phyloP scores from a whole-genome alignment of 1,140 invertebrate species.

The Calliphora vicina region DNA sequence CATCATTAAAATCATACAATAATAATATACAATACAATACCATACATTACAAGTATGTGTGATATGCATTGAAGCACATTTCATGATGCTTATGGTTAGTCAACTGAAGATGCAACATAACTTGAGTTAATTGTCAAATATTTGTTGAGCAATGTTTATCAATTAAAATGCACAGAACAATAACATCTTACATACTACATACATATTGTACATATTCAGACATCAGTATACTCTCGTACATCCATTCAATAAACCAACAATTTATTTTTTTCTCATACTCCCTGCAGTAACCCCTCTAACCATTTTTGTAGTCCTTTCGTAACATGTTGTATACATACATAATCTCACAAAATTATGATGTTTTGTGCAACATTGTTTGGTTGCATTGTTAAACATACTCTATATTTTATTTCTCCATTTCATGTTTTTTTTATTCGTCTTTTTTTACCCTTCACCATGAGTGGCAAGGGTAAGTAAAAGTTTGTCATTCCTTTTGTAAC shows the following conservation, averaged over 20 bases:
- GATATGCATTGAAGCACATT: background rate
- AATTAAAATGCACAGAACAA: conserved; percentile 16
- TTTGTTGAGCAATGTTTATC: conserved; percentile 32
- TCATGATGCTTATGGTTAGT: conserved; percentile 4
- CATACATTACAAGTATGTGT: background rate
- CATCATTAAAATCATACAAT: background rate
- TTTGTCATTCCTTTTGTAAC: too few species aligned
- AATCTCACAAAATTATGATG: conserved; percentile 9
- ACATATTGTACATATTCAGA: background rate
- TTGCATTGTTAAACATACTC: background rate
- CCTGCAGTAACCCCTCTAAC: background rate
- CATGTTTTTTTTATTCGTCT: too few species aligned
- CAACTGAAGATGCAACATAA: background rate
- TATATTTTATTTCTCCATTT: background rate
- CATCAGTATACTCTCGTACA: too few species aligned
- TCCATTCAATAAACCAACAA: background rate
- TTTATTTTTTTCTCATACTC: background rate
- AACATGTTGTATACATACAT: background rate
- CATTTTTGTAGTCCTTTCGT: background rate
- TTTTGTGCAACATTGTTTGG: conserved; percentile 23
- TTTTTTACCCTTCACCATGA: too few species aligned
- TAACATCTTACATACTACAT: background rate
- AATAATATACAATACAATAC: too few species aligned
- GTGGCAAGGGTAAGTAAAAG: too few species aligned
- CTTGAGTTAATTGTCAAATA: conserved; percentile 34